phyloP scores from a whole-genome alignment of 2,113 vertebrate genomes.

The Pavo muticus region DNA sequence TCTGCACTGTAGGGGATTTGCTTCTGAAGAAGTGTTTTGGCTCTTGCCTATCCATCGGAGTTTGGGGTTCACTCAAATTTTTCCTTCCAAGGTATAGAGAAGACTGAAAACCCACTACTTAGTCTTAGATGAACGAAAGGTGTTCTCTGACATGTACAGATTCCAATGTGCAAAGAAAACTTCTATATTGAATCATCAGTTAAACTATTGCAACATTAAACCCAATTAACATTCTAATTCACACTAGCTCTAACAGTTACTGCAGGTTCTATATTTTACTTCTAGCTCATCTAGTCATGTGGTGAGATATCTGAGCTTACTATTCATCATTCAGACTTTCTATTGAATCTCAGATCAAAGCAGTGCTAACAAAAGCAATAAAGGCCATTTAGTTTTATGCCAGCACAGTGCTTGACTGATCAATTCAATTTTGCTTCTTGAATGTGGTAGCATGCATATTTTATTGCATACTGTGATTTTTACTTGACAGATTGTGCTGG shows the following conservation, averaged over 20 bases:
- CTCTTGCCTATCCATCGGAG: neutral
- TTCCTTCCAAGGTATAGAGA: neutral
- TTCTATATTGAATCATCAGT: neutral
- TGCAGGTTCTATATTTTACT: neutral
- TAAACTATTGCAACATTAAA: constrained; percentile 27
- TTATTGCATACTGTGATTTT: constrained; percentile 36
- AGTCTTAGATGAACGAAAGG: neutral
- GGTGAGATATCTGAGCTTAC: constrained; percentile 13
- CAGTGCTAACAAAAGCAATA: constrained; percentile 26
- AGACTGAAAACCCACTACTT: neutral
- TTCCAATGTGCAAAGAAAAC: neutral
- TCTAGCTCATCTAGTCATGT: neutral
- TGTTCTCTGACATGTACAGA: neutral
- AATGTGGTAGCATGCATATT: neutral
- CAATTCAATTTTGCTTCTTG: constrained; percentile 49
- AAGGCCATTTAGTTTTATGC: constrained; percentile 10
- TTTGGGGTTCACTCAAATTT: neutral
- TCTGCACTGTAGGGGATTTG: neutral
- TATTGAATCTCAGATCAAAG: constrained; percentile 36
- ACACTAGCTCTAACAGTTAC: neutral
- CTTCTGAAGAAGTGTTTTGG: neutral
- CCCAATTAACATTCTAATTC: neutral
- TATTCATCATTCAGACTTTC: constrained; percentile 37
- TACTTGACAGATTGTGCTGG: constrained; percentile 12
- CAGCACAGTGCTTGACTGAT: constrained; percentile 42